These are phyloP conservation scores for Nymphicus hollandicus DNA, from an alignment of 2,113 vertebrate species.

Conservation along the genomic window DNA sequence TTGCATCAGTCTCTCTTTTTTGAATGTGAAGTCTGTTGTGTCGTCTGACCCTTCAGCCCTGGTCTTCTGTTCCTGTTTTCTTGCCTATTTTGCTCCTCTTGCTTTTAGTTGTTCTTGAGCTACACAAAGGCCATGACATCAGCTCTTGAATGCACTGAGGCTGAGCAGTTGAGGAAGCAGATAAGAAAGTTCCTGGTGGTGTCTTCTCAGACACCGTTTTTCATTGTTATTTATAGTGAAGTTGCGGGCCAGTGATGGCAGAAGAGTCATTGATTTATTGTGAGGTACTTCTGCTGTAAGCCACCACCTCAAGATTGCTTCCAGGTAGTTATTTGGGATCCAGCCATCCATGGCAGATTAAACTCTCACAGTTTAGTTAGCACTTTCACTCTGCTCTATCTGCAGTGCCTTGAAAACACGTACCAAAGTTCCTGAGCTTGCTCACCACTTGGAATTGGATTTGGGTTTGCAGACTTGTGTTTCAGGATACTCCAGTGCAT, in stretches of 20 bases:
- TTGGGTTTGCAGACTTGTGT: not conserved
- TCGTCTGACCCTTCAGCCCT: not conserved
- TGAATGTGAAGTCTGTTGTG: not conserved
- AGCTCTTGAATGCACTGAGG: not conserved
- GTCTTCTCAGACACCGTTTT: not conserved
- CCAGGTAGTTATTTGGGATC: not conserved
- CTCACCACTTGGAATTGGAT: not conserved
- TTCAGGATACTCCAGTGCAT: not conserved
- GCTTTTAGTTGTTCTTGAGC: not conserved
- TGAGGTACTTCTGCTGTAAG: not conserved
- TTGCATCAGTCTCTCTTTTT: conserved; percentile 18
- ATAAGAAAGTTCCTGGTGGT: not conserved
- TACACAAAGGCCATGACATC: not conserved
- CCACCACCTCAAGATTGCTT: not conserved
- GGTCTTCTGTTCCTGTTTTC: conserved; percentile 3
- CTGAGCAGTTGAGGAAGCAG: not conserved
- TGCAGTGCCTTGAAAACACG: not conserved
- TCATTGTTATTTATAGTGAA: not conserved
- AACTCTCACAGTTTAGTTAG: not conserved
- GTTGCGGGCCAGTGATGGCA: not conserved
- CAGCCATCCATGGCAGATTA: not conserved
- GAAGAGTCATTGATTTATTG: not conserved
- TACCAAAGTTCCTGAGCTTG: not conserved
- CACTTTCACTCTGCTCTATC: not conserved
- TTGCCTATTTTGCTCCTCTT: not conserved